Percentiles rank a stretch among this genome's conserved stretches.
These are phyloP conservation scores for Mionectes olivaceus DNA, from an alignment of 2,797 vertebrate genomes.

Conservation along the genomic window DNA sequence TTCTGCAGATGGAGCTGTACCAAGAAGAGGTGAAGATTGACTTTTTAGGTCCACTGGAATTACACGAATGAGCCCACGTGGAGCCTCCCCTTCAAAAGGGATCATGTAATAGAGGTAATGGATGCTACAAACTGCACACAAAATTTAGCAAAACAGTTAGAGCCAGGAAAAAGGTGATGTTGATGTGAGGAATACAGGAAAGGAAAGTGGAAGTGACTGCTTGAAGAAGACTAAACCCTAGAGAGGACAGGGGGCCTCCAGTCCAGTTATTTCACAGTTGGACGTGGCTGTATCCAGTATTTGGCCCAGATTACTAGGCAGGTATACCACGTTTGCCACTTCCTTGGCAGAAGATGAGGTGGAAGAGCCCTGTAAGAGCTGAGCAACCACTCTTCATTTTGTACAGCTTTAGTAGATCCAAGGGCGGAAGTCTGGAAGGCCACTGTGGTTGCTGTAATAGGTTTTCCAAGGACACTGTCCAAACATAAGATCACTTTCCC, in stretches of 20 bases:
- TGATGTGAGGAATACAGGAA: not conserved
- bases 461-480: not conserved
- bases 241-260: not conserved
- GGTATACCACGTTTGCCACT: not conserved
- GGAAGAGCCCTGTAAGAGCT: not conserved
- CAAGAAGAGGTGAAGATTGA: conserved; percentile 40
- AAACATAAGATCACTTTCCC: not conserved
- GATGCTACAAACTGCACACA: not conserved
- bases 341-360: not conserved
- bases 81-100: conserved; percentile 13
- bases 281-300: not conserved
- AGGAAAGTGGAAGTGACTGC: not conserved
- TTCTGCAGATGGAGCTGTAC: conserved; percentile 55
- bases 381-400: not conserved
- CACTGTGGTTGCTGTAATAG: not conserved
- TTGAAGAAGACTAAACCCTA: not conserved
- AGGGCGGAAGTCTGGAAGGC: not conserved
- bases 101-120: not conserved
- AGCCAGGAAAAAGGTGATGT: not conserved
- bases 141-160: conserved; percentile 34
- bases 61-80: not conserved
- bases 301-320: not conserved
- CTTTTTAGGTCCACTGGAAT: conserved; percentile 53
- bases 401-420: not conserved
- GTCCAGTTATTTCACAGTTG: not conserved